phyloP scores from a whole-genome alignment of 2,797 vertebrate species.

The Onychomys arenicola region DNA sequence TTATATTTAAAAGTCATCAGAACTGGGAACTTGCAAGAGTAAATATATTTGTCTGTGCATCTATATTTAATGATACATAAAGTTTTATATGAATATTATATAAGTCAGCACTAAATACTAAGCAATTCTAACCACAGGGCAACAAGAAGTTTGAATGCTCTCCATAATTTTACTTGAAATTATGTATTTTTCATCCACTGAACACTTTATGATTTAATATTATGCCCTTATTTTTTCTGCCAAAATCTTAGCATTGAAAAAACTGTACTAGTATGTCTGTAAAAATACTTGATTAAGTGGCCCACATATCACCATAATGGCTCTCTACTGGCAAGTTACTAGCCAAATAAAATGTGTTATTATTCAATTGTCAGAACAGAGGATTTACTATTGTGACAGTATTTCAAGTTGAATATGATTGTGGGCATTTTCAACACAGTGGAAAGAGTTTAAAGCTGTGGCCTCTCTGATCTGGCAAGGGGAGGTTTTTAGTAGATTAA shows the following conservation, averaged over 20 bases:
- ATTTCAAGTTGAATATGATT: conserved; percentile 39
- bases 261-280: conserved; percentile 63
- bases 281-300: conserved; percentile 74
- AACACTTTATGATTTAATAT: conserved; percentile 74
- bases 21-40: conserved; percentile 55
- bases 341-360: conserved; percentile 73
- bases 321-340: conserved; percentile 69
- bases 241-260: conserved; percentile 58
- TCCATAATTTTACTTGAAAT: conserved; percentile 77
- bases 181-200: conserved; percentile 69
- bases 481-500: background rate
- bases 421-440: background rate
- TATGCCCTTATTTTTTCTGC: conserved; percentile 54
- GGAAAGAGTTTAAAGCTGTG: conserved; percentile 3
- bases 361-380: conserved; percentile 63
- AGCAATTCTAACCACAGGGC: conserved; percentile 62
- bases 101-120: conserved; percentile 75
- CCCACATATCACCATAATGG: conserved; percentile 69
- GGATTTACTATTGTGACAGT: conserved; percentile 44
- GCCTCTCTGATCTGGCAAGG: background rate
- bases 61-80: conserved; percentile 67
- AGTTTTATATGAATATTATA: conserved; percentile 62
- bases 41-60: background rate
- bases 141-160: conserved; percentile 68
- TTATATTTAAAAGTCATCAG: conserved; percentile 65